A percentile compares a stretch with the other conserved stretches of the same genome.
phyloP scores from a whole-genome alignment of 2,113 vertebrate genomes.

The Oplegnathus fasciatus region DNA sequence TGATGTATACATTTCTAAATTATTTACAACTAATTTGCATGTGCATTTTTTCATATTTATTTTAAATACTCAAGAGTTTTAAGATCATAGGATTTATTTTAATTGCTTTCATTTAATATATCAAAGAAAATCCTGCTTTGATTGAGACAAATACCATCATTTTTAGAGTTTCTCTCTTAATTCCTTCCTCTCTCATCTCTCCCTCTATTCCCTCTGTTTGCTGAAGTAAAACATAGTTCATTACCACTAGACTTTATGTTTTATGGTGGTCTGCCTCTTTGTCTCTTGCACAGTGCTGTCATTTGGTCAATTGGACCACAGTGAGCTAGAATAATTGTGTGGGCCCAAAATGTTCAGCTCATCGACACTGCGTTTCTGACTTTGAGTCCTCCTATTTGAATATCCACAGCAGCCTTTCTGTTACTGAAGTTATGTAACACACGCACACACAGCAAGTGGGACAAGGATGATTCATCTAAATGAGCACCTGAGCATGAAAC shows the following conservation, averaged over 20 bases:
- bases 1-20: not conserved
- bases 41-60: not conserved
- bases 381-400: conserved; percentile 25
- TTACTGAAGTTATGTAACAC: conserved; percentile 47
- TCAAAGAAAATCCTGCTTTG: not conserved
- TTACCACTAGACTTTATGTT: conserved; percentile 23
- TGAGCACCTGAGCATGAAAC: conserved; percentile 54
- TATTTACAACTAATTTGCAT: conserved; percentile 1
- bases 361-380: conserved; percentile 16
- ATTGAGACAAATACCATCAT: not conserved
- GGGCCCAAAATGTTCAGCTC: conserved; percentile 39
- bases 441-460: conserved; percentile 16
- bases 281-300: not conserved
- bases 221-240: conserved; percentile 1
- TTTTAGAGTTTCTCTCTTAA: not conserved
- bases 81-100: not conserved
- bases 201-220: conserved; percentile 7
- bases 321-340: conserved; percentile 51
- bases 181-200: not conserved
- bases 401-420: conserved; percentile 32
- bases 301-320: conserved; percentile 50
- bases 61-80: not conserved
- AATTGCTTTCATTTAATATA: not conserved
- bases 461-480: conserved; percentile 57
- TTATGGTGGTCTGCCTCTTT: conserved; percentile 8